Evolutionary conservation across 2,797 vertebrate genomes (phyloP).

Genomic region (Streptopelia turtur): DNA sequence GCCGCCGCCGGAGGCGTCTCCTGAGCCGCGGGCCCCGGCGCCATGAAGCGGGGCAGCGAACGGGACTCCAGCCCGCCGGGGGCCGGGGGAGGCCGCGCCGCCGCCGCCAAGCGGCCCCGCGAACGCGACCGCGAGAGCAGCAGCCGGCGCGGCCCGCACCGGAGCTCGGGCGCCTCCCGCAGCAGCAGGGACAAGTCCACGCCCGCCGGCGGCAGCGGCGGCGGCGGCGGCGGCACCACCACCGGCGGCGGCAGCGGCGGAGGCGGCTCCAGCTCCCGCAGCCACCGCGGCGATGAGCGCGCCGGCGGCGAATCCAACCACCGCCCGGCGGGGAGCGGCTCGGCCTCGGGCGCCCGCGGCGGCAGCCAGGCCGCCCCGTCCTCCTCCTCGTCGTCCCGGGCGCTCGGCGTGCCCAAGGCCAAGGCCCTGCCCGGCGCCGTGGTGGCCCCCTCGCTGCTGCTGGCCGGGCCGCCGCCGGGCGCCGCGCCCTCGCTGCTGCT

Average conservation of each 20-base stretch:
- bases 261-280: slow-evolving; percentile 48
- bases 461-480: slow-evolving; percentile 56
- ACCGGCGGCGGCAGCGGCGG: slow-evolving; percentile 35
- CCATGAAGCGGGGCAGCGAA: slow-evolving; percentile 94
- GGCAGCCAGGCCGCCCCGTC: slow-evolving; percentile 72
- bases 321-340: slow-evolving; percentile 68
- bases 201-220: slow-evolving; percentile 47
- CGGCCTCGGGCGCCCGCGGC: slow-evolving; percentile 75
- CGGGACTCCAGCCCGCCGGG: slow-evolving; percentile 87
- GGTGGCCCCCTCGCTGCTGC: slow-evolving; percentile 61
- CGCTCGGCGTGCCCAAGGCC: slow-evolving; percentile 79
- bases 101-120: slow-evolving; percentile 84
- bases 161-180: slow-evolving; percentile 74
- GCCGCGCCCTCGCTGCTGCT: slow-evolving; percentile 78
- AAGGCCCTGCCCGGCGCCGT: slow-evolving; percentile 75
- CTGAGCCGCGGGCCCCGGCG: slow-evolving; percentile 70
- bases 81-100: slow-evolving; percentile 67
- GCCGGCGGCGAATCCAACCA: slow-evolving; percentile 74
- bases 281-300: slow-evolving; percentile 69
- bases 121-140: slow-evolving; percentile 75
- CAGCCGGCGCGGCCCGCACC: slow-evolving; percentile 76
- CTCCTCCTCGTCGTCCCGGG: slow-evolving; percentile 61
- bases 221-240: slow-evolving; percentile 48
- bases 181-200: slow-evolving; percentile 67
- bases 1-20: slow-evolving; percentile 79